phyloP scores from a whole-genome alignment of 2,797 vertebrate genomes.

The Lycodopsis pacificus region DNA sequence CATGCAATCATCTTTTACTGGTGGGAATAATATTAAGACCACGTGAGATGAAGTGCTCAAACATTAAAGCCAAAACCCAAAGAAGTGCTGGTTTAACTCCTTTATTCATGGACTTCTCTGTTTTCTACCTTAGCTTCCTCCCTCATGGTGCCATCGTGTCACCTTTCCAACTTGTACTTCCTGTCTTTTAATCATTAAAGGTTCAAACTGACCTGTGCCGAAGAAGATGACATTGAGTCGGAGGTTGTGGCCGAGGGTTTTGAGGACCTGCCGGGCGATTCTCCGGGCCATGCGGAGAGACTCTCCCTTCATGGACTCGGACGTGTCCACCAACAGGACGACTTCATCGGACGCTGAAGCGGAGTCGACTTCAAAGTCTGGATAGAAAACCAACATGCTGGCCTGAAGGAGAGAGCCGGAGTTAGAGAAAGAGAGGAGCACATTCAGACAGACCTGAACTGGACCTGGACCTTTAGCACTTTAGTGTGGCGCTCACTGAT shows the following conservation, averaged over 20 bases:
- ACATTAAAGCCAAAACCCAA: too few species aligned
- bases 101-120: too few species aligned
- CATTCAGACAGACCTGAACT: too few species aligned
- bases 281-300: conserved; percentile 78
- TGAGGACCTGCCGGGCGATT: conserved; percentile 82
- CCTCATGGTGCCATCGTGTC: too few species aligned
- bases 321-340: conserved; percentile 87
- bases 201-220: conserved; percentile 78
- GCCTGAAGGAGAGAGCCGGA: conserved; percentile 73
- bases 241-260: conserved; percentile 58
- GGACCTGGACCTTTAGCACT: too few species aligned
- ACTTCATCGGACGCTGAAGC: conserved; percentile 68
- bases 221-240: conserved; percentile 86
- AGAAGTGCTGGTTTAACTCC: too few species aligned
- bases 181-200: not conserved
- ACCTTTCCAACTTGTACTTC: too few species aligned
- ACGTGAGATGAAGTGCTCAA: not conserved
- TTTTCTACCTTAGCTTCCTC: too few species aligned
- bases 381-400: conserved; percentile 92
- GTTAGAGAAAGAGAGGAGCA: too few species aligned
- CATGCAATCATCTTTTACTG: not conserved
- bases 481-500: too few species aligned
- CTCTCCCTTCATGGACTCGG: conserved; percentile 87
- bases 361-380: conserved; percentile 74
- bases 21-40: not conserved